A percentile compares a stretch with the other conserved stretches of the same genome.
Conservation (phyloP, 2,113 vertebrate species). For the Crotalus viridis region DNA sequence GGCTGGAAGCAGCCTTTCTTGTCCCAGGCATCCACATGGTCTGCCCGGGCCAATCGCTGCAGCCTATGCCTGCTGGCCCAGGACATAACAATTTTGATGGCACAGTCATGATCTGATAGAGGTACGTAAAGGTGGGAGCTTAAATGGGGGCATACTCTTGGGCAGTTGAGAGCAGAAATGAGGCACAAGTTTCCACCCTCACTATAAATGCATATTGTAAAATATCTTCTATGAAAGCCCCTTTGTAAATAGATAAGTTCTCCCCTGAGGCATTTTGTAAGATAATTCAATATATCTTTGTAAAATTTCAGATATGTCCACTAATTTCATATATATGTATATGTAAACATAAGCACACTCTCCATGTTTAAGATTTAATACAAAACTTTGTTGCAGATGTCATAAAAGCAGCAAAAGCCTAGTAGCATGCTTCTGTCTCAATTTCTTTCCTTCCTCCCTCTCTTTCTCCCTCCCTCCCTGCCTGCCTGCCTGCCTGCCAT, state of each 20-base stretch:
- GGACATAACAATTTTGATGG: not conserved
- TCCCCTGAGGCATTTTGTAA: not conserved
- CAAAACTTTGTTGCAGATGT: not conserved
- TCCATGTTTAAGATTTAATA: not conserved
- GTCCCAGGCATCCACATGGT: too few relatives aligned
- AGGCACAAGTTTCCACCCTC: not conserved
- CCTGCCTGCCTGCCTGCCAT: not conserved
- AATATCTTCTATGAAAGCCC: not conserved
- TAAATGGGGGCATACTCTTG: not conserved
- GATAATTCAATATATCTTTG: not conserved
- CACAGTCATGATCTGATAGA: not conserved
- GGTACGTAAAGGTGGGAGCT: not conserved
- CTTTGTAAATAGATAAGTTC: not conserved
- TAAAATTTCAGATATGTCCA: not conserved
- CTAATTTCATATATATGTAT: not conserved
- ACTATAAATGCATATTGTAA: not conserved
- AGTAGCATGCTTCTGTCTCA: not conserved
- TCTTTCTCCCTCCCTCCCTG: not conserved
- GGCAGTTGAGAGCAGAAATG: not conserved
- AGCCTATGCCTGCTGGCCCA: too few relatives aligned
- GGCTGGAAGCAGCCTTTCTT: too few relatives aligned
- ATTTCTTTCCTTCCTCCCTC: not conserved
- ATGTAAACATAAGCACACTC: not conserved
- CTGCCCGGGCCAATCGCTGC: too few relatives aligned
- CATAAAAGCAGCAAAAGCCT: not conserved